Conservation (phyloP, 2,797 vertebrate genomes). For the Gambusia yucatana region DNA sequence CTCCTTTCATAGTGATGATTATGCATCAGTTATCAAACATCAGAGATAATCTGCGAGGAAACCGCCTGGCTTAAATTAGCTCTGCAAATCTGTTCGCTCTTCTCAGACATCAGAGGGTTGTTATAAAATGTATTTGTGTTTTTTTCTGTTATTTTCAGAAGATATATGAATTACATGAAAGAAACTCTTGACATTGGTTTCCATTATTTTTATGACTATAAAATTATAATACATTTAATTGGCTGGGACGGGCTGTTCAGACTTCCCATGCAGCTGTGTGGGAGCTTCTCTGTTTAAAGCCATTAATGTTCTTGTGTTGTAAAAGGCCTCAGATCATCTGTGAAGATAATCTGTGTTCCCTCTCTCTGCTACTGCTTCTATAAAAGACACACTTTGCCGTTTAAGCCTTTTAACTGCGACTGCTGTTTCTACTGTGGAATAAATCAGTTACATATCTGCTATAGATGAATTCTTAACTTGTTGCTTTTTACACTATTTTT, state of each 20-base stretch:
- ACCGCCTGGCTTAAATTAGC: constrained; percentile 50
- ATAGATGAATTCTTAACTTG: background rate
- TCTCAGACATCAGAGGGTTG: constrained; percentile 68
- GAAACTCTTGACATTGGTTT: constrained; percentile 18
- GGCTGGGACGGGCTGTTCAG: constrained; percentile 28
- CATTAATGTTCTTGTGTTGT: constrained; percentile 9
- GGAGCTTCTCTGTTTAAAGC: background rate
- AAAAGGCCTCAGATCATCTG: constrained; percentile 22
- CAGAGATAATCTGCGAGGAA: constrained; percentile 50
- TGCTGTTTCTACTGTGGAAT: background rate
- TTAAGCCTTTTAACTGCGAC: background rate
- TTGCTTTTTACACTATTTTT: background rate
- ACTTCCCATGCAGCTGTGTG: constrained; percentile 3
- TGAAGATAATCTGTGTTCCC: constrained; percentile 21
- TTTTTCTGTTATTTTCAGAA: constrained; percentile 37
- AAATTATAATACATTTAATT: constrained; percentile 36
- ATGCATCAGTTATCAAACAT: constrained; percentile 58
- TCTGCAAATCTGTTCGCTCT: constrained; percentile 56
- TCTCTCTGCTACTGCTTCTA: background rate
- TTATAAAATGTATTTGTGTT: constrained; percentile 31
- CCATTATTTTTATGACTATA: constrained; percentile 35
- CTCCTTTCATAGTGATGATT: constrained; percentile 51
- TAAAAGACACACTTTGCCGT: background rate
- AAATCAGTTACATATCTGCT: background rate
- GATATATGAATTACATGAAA: constrained; percentile 17